Percentiles rank a stretch among this genome's conserved stretches.
Evolutionary conservation across 1,140 invertebrate species (phyloP).

Genomic region (Amphibalanus amphitrite): DNA sequence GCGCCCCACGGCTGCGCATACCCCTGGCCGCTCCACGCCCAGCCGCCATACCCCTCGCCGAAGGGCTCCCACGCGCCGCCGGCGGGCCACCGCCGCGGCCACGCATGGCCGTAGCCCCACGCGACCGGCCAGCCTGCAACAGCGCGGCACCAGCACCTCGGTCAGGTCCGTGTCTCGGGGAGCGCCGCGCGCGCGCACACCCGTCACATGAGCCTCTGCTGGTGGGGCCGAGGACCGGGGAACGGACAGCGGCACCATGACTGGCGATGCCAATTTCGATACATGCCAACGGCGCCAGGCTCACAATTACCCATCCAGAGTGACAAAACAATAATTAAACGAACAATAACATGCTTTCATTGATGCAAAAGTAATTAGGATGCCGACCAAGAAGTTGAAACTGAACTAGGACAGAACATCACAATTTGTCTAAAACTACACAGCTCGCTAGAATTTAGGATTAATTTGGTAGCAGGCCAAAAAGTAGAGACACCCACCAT

Average conservation of each 20-base stretch:
- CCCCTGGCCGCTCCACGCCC: neutral
- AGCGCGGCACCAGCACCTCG: too few relatives aligned
- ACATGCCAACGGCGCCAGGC: neutral
- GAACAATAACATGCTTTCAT: neutral
- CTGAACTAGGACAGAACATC: neutral
- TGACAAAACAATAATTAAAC: conserved; percentile 14
- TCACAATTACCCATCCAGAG: conserved; percentile 9
- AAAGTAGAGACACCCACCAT: neutral
- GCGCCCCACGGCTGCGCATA: conserved; percentile 44
- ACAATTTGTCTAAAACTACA: neutral
- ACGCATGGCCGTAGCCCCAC: conserved; percentile 59
- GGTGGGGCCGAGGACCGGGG: neutral
- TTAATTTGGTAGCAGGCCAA: neutral
- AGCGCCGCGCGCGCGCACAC: too few relatives aligned
- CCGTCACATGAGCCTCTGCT: neutral
- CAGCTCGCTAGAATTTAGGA: neutral
- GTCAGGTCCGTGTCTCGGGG: too few relatives aligned
- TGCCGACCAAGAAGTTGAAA: neutral
- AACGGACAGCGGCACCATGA: neutral
- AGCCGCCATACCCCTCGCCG: neutral
- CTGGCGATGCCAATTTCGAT: neutral
- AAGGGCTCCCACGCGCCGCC: neutral
- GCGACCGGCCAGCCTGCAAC: conserved; percentile 58
- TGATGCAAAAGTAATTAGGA: neutral
- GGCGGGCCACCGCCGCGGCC: conserved; percentile 60